A percentile compares a stretch with the other conserved stretches of the same genome.
Conservation (phyloP, 2,888 invertebrate species). For the Lithophane ornitopus region DNA sequence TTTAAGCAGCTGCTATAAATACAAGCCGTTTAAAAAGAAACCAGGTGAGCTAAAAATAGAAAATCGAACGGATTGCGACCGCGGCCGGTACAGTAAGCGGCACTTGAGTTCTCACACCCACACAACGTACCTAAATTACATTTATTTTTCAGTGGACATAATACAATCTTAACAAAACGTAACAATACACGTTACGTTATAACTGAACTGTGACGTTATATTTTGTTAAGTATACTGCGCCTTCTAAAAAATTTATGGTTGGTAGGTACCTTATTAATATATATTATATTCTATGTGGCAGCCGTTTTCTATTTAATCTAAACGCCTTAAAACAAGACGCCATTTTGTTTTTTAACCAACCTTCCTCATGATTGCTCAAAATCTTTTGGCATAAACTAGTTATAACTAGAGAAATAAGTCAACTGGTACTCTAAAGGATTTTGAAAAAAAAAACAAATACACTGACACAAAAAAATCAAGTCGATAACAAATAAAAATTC, state of each 20-base stretch:
- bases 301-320: not conserved
- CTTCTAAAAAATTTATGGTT: not conserved
- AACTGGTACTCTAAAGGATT: not conserved
- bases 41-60: slow-evolving; percentile 48
- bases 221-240: slow-evolving; percentile 52
- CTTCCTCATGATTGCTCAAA: not conserved
- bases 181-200: slow-evolving; percentile 62
- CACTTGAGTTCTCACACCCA: slow-evolving; percentile 2
- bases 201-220: slow-evolving; percentile 53
- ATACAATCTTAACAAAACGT: not conserved
- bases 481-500: not conserved
- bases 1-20: slow-evolving; percentile 38
- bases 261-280: not conserved
- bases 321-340: not conserved
- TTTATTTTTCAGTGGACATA: slow-evolving; percentile 6
- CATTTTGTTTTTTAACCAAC: not conserved
- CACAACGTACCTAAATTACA: not conserved
- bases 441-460: not conserved
- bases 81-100: not conserved
- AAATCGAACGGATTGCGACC: slow-evolving; percentile 44
- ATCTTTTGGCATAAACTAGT: not conserved
- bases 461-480: not conserved
- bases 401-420: not conserved
- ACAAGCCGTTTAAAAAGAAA: slow-evolving; percentile 40
- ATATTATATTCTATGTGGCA: not conserved